These are phyloP conservation scores for Malacoraja senta DNA, from an alignment of 2,797 vertebrate species.

Conservation along the genomic window DNA sequence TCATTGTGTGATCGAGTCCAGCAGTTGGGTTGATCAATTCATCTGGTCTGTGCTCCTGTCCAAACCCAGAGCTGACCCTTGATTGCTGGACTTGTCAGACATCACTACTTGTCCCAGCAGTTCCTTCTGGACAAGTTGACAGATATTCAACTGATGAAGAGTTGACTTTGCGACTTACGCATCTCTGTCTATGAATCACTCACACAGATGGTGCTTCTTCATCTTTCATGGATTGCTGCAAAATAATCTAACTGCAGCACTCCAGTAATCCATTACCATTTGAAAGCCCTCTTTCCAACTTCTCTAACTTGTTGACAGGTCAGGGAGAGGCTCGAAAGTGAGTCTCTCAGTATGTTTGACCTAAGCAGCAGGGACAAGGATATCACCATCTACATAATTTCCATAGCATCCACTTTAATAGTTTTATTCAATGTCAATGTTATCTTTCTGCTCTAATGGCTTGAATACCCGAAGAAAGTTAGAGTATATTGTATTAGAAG, in stretches of 20 bases:
- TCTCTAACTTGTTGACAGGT: not conserved
- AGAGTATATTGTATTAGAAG: no score
- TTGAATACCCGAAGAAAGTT: no score
- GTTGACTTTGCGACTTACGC: not conserved
- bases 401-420: not conserved
- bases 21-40: not conserved
- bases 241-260: not conserved
- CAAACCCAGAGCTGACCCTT: not conserved
- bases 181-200: not conserved
- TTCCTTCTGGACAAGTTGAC: not conserved
- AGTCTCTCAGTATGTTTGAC: not conserved
- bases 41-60: not conserved
- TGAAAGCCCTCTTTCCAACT: not conserved
- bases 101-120: not conserved
- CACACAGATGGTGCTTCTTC: not conserved
- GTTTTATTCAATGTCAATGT: not conserved
- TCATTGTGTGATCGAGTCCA: not conserved
- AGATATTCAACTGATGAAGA: not conserved
- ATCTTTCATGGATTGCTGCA: not conserved
- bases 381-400: not conserved
- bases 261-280: not conserved
- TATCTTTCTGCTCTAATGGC: not conserved
- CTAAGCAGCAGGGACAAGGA: not conserved
- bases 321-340: not conserved
- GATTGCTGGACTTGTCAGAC: not conserved